Base-by-base conservation (phyloP, 2,888 invertebrate species). In the Drosophila sordidula region DNA sequence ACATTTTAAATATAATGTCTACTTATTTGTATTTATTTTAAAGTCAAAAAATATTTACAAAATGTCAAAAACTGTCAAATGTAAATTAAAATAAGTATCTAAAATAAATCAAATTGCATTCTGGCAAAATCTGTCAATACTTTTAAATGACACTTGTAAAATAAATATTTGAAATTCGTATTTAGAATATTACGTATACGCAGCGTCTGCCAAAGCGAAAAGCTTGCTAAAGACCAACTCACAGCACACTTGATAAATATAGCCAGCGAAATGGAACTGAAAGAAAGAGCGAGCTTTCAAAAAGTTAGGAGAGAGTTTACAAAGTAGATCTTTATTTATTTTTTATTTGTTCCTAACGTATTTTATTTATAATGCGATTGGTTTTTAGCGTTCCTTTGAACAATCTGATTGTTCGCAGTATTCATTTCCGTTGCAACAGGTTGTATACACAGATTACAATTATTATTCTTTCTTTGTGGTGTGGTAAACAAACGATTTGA, bases 121-220 rank as follows among this genome's bases (percentile, higher is more conserved):
- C 9, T 36, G 22, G 34, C 3, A 18, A 50, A 57, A 39, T 39
- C 39, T 14, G 29, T 12, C 25, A 25, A n/a, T n/a, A 47, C 38
- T 36, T 56, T 56, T 16, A 11, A n/a, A 18, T 39, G 18, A 49
- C 18, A 57, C 32, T 64, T 64, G 44, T 18, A 26, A 59, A 46
- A 51, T 42, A 51, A 34, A 44, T 45, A 44, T 22, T 36, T 57
- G 8, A 50, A 54, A 64, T 64, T 25, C 39, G 50, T 29, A 29
- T 42, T 36, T 32, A 12, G 49, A 66, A 75, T 71, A 87, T 87
- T 82, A 80, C 87, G 87, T 84, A 84, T 87, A 84, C 85, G 85
- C 59, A 45, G 63, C 49, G 49, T 22, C 25, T 12, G 64, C 45
- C 41, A 51, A 44, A 54, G 41, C 32, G 16, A 12, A 80, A 72